phyloP scores from a whole-genome alignment of 1,140 invertebrate genomes.

The Sinella curviseta region DNA sequence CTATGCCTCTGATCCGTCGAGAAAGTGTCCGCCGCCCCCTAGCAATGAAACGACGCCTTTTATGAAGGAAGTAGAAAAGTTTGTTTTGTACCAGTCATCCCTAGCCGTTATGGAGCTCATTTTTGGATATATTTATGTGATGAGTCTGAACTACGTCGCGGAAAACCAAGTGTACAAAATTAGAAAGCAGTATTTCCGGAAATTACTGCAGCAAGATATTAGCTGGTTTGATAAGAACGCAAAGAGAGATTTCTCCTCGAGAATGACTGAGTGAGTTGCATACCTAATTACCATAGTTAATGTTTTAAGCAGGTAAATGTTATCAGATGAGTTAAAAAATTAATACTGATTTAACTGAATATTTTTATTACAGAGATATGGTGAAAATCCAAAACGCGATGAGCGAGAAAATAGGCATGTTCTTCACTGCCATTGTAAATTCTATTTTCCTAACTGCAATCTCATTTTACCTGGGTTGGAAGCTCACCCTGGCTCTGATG shows the following conservation, averaged over 20 bases:
- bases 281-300: too few relatives aligned
- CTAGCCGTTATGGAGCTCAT: slow-evolving; percentile 51
- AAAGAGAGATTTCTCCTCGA: slow-evolving; percentile 60
- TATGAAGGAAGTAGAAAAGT: slow-evolving; percentile 35
- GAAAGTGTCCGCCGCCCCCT: not conserved
- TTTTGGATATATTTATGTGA: slow-evolving; percentile 54
- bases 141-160: slow-evolving; percentile 53
- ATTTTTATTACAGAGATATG: slow-evolving; percentile 58
- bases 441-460: slow-evolving; percentile 55
- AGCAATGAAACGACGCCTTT: slow-evolving; percentile 30
- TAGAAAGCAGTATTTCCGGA: slow-evolving; percentile 46
- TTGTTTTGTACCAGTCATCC: slow-evolving; percentile 49
- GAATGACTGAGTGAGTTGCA: slow-evolving; percentile 59
- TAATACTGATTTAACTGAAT: not conserved
- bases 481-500: slow-evolving; percentile 49
- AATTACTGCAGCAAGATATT: slow-evolving; percentile 63
- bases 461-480: slow-evolving; percentile 57
- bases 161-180: slow-evolving; percentile 52
- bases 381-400: slow-evolving; percentile 63
- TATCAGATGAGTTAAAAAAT: not conserved
- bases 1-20: slow-evolving; percentile 31
- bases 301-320: not conserved
- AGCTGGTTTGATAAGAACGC: slow-evolving; percentile 63
- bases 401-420: slow-evolving; percentile 64
- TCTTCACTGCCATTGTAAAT: slow-evolving; percentile 56